Evolutionary conservation across 2,888 invertebrate genomes (phyloP).

Genomic region (Euplexia lucipara): DNA sequence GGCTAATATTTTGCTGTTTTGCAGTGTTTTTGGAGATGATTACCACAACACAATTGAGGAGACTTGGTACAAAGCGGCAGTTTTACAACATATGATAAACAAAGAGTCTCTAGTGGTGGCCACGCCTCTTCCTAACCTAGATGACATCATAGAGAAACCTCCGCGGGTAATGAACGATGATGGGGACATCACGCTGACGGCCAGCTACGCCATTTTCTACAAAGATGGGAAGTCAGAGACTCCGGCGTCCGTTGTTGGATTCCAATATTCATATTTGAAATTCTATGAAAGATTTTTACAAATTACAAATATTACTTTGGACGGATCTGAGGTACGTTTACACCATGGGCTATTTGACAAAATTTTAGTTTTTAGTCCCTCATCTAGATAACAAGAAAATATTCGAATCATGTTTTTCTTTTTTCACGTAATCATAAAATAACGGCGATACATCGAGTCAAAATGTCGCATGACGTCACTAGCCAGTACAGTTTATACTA

Average conservation of each 20-base stretch:
- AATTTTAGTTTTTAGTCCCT: too few species aligned
- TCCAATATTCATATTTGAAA: conserved; percentile 94
- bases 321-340: conserved; percentile 71
- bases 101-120: conserved; percentile 95
- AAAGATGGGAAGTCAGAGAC: conserved; percentile 94
- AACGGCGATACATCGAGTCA: too few species aligned
- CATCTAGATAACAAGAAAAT: too few species aligned
- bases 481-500: too few species aligned
- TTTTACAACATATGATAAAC: conserved; percentile 95
- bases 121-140: conserved; percentile 92
- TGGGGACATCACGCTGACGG: conserved; percentile 93
- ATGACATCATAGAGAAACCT: conserved; percentile 76
- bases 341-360: too few species aligned
- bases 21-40: conserved; percentile 94
- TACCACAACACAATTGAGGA: conserved; percentile 96
- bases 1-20: conserved; percentile 46
- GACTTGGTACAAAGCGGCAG: conserved; percentile 97
- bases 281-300: conserved; percentile 93
- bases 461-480: too few species aligned
- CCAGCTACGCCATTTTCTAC: conserved; percentile 96
- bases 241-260: conserved; percentile 97
- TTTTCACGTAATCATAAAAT: too few species aligned
- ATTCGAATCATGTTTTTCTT: too few species aligned
- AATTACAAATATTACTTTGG: conserved; percentile 84
- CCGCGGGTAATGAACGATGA: conserved; percentile 82